These are phyloP conservation scores for Physella acuta DNA, from an alignment of 1,140 invertebrate genomes.

Conservation along the genomic window DNA sequence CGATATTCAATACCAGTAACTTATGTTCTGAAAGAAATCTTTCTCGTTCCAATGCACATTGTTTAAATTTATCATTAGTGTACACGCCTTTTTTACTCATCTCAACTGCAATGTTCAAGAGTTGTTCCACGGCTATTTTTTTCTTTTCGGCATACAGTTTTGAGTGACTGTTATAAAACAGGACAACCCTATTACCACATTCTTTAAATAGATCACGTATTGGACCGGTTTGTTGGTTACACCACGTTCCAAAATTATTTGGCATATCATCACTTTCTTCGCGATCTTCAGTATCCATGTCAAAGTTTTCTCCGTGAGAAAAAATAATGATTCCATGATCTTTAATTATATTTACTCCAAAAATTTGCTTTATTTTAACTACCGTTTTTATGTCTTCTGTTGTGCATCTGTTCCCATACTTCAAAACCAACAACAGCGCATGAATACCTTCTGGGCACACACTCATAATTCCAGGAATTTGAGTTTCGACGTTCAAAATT, in stretches of 20 bases:
- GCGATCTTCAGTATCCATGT: background rate
- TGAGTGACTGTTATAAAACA: background rate
- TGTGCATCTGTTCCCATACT: background rate
- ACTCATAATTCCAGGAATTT: background rate
- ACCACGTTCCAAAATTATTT: background rate
- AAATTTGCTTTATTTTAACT: background rate
- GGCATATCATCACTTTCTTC: background rate
- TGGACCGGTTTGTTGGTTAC: background rate
- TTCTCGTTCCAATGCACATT: too few species aligned
- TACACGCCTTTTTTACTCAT: background rate
- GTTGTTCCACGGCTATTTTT: background rate
- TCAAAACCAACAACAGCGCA: background rate
- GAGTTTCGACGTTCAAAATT: background rate
- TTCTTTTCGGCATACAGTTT: background rate
- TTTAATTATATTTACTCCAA: conserved; percentile 1
- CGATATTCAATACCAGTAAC: too few species aligned
- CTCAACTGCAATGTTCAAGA: background rate
- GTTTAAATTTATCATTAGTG: too few species aligned
- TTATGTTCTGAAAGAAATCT: too few species aligned
- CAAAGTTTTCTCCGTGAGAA: conserved; percentile 10
- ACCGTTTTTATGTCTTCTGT: background rate
- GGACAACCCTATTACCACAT: background rate
- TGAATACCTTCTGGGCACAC: background rate
- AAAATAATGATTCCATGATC: conserved; percentile 7
- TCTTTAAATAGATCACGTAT: background rate